Base-by-base conservation (phyloP, 2,797 vertebrate species). In the Sparidentex hasta region DNA sequence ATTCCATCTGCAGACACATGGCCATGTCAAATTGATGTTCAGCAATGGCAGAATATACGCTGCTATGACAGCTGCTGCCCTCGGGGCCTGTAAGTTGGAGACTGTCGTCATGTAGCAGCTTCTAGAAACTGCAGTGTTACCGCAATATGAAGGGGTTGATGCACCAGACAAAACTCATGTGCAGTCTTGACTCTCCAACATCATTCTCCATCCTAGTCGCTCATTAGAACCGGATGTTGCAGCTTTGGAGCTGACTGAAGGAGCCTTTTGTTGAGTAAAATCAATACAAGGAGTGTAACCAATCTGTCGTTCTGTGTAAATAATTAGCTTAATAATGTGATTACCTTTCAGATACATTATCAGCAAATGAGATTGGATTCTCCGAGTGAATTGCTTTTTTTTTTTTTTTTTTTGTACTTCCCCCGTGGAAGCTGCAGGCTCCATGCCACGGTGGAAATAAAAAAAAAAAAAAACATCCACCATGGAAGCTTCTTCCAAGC, bases 31-130 rank as follows among this genome's bases (percentile, higher is more conserved):
- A 81, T 9, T 80, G 78, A 87, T 87, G 80, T 74, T 52, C 54
- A 74, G 71, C 85, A 87, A 88, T 84, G 80, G 87, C 84, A 83
- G 82, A 78, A 76, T 73, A 29, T 66, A 25, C 76, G 43, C 48
- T 41, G 68, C 64, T 68, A 27, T 88, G 85, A 79, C 80, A 80
- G 66, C 65, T 75, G 50, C 73, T 61, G 85, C 88, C 82, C 71
- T 38, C 3, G 85, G 85, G 88, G 75, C 51, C 62, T 43, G 38
- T 44, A 21, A 27, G 16, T 64, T 86, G 25, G 27, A 55, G 33
- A 66, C 66, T 50, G 61, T 56, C 23, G 16, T 75, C 48, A 52
- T 71, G 23, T 11, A 62, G 62, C 20, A 11, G 17, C 0, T 38
- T 71, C 44, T 23, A 66, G 33, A 7, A 33, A 33, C 29, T 33